Percentiles rank a stretch among this genome's conserved stretches.
phyloP scores from a whole-genome alignment of 2,113 vertebrate genomes.

The Orycteropus afer region DNA sequence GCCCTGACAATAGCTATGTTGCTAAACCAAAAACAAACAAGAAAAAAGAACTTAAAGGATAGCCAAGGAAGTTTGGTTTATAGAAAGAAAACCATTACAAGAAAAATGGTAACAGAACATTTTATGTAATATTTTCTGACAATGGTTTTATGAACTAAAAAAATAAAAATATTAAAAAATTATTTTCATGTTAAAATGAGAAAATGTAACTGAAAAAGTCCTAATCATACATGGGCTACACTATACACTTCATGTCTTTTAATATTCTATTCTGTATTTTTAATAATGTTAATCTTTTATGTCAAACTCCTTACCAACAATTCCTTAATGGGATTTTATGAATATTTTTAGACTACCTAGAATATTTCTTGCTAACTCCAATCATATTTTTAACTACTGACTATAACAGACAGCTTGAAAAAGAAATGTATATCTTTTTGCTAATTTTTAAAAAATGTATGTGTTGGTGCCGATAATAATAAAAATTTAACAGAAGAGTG shows the following conservation, averaged over 20 bases:
- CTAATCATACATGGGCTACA: background rate
- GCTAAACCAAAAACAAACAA: background rate
- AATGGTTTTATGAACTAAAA: too few species aligned
- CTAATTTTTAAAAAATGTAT: background rate
- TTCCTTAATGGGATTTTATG: background rate
- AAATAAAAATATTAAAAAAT: background rate
- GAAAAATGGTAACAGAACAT: too few species aligned
- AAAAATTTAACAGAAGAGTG: background rate
- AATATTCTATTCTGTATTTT: background rate
- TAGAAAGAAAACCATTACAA: background rate
- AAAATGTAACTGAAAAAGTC: background rate
- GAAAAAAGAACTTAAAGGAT: background rate
- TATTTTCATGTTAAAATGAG: background rate
- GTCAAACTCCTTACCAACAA: background rate
- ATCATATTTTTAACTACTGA: conserved; percentile 16
- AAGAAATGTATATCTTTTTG: background rate
- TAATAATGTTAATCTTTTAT: background rate
- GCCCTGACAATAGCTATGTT: background rate
- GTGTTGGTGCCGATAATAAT: background rate
- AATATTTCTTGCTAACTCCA: background rate
- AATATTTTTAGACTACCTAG: background rate
- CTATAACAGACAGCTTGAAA: background rate
- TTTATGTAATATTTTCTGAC: too few species aligned
- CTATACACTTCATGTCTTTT: background rate
- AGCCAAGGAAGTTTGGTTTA: background rate